These are phyloP conservation scores for Peromyscus aztecus DNA, from an alignment of 2,797 vertebrate genomes.

Conservation along the genomic window DNA sequence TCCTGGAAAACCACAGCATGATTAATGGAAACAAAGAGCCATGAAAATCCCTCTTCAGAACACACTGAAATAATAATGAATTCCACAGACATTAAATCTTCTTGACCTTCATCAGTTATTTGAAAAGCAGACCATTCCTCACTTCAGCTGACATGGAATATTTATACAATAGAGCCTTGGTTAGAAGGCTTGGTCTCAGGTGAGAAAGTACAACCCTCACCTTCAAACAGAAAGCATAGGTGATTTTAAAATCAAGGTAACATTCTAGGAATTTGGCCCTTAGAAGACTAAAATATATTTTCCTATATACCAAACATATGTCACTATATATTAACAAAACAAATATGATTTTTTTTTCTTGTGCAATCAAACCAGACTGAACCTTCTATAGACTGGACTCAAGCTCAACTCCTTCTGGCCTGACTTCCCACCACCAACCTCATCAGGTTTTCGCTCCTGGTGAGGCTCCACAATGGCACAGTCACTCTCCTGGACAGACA, in stretches of 20 bases:
- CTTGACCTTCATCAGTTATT: conserved; percentile 56
- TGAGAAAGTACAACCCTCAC: conserved; percentile 42
- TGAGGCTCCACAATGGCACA: background rate
- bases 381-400: conserved; percentile 9
- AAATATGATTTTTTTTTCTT: background rate
- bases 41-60: background rate
- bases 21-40: conserved; percentile 59
- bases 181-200: conserved; percentile 26
- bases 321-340: background rate
- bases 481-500: background rate
- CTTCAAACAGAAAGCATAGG: background rate
- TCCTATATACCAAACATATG: conserved; percentile 48
- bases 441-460: background rate
- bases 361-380: background rate
- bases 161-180: conserved; percentile 18
- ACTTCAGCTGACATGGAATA: background rate
- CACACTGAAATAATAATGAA: conserved; percentile 59
- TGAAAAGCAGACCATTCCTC: conserved; percentile 53
- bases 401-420: background rate
- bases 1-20: conserved; percentile 57
- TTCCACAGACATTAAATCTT: conserved; percentile 54
- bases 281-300: background rate
- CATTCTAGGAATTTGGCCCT: background rate
- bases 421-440: background rate
- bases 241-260: conserved; percentile 20